A percentile compares a stretch with the other conserved stretches of the same genome.
Conservation (phyloP, 2,797 vertebrate genomes). For the Enteromius unitaeniatus region DNA sequence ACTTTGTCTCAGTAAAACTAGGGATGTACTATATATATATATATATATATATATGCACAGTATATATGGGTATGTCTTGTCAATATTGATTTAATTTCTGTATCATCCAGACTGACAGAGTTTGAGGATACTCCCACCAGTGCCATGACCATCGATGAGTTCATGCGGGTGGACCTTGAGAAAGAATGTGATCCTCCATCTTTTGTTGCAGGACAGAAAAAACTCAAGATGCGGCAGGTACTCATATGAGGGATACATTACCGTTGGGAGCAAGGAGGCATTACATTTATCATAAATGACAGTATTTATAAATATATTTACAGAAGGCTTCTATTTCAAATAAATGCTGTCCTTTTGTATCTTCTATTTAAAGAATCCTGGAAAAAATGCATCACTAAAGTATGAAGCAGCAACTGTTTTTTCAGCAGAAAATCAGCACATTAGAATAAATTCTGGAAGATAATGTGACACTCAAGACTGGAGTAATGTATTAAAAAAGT, state of each 20-base stretch:
- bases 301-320: background rate
- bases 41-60: background rate
- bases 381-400: background rate
- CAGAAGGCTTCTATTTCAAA: background rate
- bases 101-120: slow-evolving; percentile 85
- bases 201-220: slow-evolving; percentile 89
- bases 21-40: background rate
- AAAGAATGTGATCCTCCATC: slow-evolving; percentile 96
- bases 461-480: background rate
- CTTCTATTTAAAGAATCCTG: background rate
- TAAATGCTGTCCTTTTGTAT: background rate
- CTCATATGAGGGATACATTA: background rate
- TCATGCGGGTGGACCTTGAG: slow-evolving; percentile 94
- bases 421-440: background rate
- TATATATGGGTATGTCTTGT: background rate
- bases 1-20: background rate
- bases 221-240: slow-evolving; percentile 90
- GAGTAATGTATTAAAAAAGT: background rate
- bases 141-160: slow-evolving; percentile 95
- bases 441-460: background rate
- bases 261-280: background rate
- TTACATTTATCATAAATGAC: background rate
- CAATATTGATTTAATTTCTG: background rate
- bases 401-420: background rate
- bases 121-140: slow-evolving; percentile 98